Conservation (phyloP, 2,797 vertebrate species). For the Coreius guichenoti region DNA sequence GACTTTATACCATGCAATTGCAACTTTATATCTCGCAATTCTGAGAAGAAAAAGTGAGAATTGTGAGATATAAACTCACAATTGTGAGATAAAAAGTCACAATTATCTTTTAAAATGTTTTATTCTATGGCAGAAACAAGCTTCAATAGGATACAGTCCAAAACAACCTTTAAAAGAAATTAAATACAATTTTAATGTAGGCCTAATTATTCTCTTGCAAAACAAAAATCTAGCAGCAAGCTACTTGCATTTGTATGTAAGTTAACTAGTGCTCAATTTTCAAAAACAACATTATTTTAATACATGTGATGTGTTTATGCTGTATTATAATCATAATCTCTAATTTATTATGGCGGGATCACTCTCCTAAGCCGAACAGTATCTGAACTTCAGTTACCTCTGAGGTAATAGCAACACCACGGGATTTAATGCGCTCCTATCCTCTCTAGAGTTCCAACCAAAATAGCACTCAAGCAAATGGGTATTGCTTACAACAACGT, state of each 20-base stretch:
- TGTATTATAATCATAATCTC: slow-evolving; percentile 16
- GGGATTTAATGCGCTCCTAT: slow-evolving; percentile 39
- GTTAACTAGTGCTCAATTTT: not conserved
- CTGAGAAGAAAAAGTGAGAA: too few species aligned
- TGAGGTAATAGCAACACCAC: slow-evolving; percentile 33
- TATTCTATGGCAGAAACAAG: too few species aligned
- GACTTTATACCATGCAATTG: too few species aligned
- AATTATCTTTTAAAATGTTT: too few species aligned
- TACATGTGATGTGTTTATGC: not conserved
- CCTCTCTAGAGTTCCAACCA: slow-evolving; percentile 33
- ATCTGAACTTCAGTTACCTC: slow-evolving; percentile 47
- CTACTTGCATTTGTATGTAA: not conserved
- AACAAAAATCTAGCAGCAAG: not conserved
- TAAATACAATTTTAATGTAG: not conserved
- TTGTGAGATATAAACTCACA: too few species aligned
- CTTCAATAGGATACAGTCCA: not conserved
- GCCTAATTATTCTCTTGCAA: not conserved
- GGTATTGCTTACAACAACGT: slow-evolving; percentile 49
- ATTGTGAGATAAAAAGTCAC: too few species aligned
- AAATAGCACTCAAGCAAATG: slow-evolving; percentile 53
- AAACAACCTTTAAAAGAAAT: not conserved
- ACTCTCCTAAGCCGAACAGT: slow-evolving; percentile 12
- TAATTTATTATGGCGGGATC: not conserved
- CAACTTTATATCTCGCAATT: too few species aligned
- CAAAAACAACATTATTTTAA: not conserved